Evolutionary conservation across 2,888 invertebrate genomes (phyloP).

Genomic region (Aleiodes alternator): DNA sequence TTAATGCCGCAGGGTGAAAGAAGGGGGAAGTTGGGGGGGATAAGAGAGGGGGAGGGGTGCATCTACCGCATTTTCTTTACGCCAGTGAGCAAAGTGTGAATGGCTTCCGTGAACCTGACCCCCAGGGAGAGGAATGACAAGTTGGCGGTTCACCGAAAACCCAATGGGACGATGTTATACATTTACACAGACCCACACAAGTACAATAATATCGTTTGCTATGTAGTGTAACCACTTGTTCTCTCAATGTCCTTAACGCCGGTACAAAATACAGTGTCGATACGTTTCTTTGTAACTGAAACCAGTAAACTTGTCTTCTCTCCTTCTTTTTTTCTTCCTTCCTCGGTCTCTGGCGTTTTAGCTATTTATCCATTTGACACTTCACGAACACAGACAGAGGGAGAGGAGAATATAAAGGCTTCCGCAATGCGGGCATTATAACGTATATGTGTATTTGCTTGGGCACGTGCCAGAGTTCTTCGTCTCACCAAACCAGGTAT

Average conservation of each 20-base stretch:
- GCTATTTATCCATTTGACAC: slow-evolving; percentile 32
- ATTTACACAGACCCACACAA: slow-evolving; percentile 1
- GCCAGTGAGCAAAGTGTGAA: slow-evolving; percentile 62
- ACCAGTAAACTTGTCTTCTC: slow-evolving; percentile 1
- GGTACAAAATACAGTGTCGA: slow-evolving; percentile 17
- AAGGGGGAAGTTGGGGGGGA: neutral
- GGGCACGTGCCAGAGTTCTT: slow-evolving; percentile 47
- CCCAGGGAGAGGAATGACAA: slow-evolving; percentile 39
- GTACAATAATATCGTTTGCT: neutral
- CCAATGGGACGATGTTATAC: slow-evolving; percentile 1
- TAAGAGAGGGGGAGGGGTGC: slow-evolving; percentile 18
- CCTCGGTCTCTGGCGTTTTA: neutral
- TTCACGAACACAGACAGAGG: neutral
- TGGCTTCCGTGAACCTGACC: slow-evolving; percentile 67
- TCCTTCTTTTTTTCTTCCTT: neutral
- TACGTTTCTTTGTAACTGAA: slow-evolving; percentile 11
- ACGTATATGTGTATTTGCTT: slow-evolving; percentile 22
- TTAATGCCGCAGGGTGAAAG: slow-evolving; percentile 1
- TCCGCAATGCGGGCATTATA: slow-evolving; percentile 15
- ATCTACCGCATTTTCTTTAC: slow-evolving; percentile 38
- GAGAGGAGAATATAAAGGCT: neutral
- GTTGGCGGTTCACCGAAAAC: slow-evolving; percentile 14
- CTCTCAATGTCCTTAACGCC: slow-evolving; percentile 26
- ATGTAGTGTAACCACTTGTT: slow-evolving; percentile 27
- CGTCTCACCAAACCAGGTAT: slow-evolving; percentile 33